Base-by-base conservation (phyloP, 2,797 vertebrate species). In the Eremophila alpestris region DNA sequence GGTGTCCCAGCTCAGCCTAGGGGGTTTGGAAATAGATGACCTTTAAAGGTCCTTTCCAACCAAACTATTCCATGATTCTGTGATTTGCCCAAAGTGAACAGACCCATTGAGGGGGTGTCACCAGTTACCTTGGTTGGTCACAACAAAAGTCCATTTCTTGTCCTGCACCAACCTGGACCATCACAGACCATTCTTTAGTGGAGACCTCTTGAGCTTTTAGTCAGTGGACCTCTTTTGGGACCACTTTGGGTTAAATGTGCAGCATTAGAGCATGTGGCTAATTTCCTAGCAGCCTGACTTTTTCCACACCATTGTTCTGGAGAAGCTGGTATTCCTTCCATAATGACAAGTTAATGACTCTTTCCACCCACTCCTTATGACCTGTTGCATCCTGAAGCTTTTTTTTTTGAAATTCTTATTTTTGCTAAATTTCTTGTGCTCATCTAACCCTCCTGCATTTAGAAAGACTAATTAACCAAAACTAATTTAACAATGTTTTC, bases 161-260 rank as follows among this genome's bases (percentile, higher is more conserved):
- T 69, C 8, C 4, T 63, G 13, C 19, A 52, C 24, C 45, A 62
- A 1, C 15, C 18, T 60, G 11, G 34, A 8, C 46, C 36, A 23
- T 34, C 21, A 21, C 13, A 86, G 46, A 9, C 21, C 16, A 29
- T 56, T 78, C 13, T 6, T 58, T 32, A 69, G 6, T 12, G 30
- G 6, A 24, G 7, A 49, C 7, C 11, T 59, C 8, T 11, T 48
- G 41, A 60, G 15, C 11, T 77, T 55, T 64, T 29, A 3, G 32
- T 63, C 20, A n/a, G n/a, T 80, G 70, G 38, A 10, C 4, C 8
- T 13, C 8, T 74, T 27, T n/a, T 69, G n/a, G 16, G 20, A 43
- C 4, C 18, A 43, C 15, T 45, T 45, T 60, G 20, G 10, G 7
- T 54, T 78, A 49, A 81, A 70, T 0, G 0, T 40, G 6, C 2